Evolutionary conservation across 2,113 vertebrate species (phyloP).

Genomic region (Ia io): DNA sequence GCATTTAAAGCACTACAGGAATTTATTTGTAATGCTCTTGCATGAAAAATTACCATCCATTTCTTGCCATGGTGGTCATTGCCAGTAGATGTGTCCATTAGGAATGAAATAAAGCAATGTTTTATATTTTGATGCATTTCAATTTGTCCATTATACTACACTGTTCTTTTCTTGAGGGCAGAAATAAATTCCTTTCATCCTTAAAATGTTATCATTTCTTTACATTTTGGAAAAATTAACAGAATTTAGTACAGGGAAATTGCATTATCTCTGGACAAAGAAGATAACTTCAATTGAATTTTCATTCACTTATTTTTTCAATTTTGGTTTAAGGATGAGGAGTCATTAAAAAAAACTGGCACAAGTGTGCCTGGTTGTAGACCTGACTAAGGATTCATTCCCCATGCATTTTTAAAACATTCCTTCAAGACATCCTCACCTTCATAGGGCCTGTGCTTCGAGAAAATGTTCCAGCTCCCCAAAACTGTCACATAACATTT

Average conservation of each 20-base stretch:
- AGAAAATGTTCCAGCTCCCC: not conserved
- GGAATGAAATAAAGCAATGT: constrained; percentile 72
- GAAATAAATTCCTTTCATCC: constrained; percentile 45
- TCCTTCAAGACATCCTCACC: not conserved
- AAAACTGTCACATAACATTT: not conserved
- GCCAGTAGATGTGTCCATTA: constrained; percentile 66
- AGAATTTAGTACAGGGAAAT: constrained; percentile 16
- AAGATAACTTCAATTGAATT: constrained; percentile 26
- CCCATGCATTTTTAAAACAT: not conserved
- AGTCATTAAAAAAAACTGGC: not conserved
- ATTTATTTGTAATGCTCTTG: constrained; percentile 65
- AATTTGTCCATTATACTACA: not conserved
- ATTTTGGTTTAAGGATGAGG: constrained; percentile 13
- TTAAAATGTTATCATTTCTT: constrained; percentile 35
- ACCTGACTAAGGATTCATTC: not conserved
- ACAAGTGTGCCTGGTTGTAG: not conserved
- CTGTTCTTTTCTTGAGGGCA: not conserved
- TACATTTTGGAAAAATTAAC: constrained; percentile 36
- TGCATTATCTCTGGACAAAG: constrained; percentile 1
- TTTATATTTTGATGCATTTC: constrained; percentile 49
- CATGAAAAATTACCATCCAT: constrained; percentile 70
- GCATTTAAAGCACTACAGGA: constrained; percentile 68
- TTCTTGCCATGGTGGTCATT: constrained; percentile 59
- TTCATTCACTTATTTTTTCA: not conserved
- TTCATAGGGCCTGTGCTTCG: not conserved